Conservation (phyloP, 2,888 invertebrate species). For the Saturnia pavonia region DNA sequence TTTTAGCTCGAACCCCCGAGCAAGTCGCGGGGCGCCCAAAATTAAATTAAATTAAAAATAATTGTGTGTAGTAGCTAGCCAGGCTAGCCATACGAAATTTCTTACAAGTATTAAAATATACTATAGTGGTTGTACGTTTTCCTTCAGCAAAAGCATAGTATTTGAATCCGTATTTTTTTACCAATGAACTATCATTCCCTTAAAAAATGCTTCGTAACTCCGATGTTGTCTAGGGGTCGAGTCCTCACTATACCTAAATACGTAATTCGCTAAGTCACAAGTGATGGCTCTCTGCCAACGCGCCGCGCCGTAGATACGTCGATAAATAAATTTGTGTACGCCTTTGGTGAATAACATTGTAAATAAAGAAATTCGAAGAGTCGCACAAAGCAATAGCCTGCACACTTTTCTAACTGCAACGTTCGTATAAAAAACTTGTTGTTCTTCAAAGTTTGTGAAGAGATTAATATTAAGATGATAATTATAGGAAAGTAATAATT, state of each 20-base stretch:
- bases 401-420: constrained; percentile 11
- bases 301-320: constrained; percentile 24
- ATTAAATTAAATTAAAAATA: too few relatives aligned
- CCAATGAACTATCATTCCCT: not conserved
- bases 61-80: not conserved
- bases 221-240: not conserved
- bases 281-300: constrained; percentile 43
- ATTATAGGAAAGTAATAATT: not conserved
- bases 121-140: not conserved
- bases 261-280: not conserved
- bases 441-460: not conserved
- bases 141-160: not conserved
- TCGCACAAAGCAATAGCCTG: not conserved
- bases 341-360: constrained; percentile 37
- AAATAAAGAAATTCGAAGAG: constrained; percentile 27
- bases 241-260: not conserved
- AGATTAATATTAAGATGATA: not conserved
- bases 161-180: not conserved
- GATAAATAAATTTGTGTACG: constrained; percentile 48
- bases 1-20: too few relatives aligned
- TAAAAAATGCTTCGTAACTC: not conserved
- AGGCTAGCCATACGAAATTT: not conserved
- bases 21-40: too few relatives aligned
- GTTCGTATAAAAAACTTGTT: not conserved
- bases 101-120: not conserved